phyloP scores from a whole-genome alignment of 2,797 vertebrate species.

The Sebastes nivosus region DNA sequence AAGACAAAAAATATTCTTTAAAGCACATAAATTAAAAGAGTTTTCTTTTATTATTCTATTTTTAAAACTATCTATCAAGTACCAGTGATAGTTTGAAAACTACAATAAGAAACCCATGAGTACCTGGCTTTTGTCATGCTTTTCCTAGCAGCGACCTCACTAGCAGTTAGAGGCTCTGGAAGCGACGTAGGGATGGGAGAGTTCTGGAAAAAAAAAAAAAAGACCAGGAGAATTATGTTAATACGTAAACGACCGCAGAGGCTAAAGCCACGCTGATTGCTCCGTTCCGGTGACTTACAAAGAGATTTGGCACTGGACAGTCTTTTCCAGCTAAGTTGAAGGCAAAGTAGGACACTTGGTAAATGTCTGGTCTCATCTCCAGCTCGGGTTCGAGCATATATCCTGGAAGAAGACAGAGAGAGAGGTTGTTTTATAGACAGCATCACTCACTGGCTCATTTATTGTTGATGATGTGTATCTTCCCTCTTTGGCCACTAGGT shows the following conservation, averaged over 20 bases:
- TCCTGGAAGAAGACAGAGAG: slow-evolving; percentile 75
- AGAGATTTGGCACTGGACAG: slow-evolving; percentile 94
- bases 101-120: not conserved
- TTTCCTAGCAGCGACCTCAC: slow-evolving; percentile 94
- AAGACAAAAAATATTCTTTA: not conserved
- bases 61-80: not conserved
- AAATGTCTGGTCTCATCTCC: slow-evolving; percentile 95
- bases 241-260: not conserved
- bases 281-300: slow-evolving; percentile 82
- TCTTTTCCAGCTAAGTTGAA: slow-evolving; percentile 95
- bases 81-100: not conserved
- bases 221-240: not conserved
- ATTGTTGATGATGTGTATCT: not conserved
- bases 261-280: fast-evolving
- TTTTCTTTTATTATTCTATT: not conserved
- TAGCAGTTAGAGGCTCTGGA: slow-evolving; percentile 95
- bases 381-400: slow-evolving; percentile 98
- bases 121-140: slow-evolving; percentile 99
- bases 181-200: slow-evolving; percentile 90
- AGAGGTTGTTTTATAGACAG: not conserved
- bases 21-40: not conserved
- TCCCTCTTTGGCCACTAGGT: slow-evolving; percentile 53
- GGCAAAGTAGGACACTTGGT: slow-evolving; percentile 95
- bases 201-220: slow-evolving; percentile 79
- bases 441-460: not conserved